Conservation (phyloP, 1,140 invertebrate species). For the Tetragonula clypearis region DNA sequence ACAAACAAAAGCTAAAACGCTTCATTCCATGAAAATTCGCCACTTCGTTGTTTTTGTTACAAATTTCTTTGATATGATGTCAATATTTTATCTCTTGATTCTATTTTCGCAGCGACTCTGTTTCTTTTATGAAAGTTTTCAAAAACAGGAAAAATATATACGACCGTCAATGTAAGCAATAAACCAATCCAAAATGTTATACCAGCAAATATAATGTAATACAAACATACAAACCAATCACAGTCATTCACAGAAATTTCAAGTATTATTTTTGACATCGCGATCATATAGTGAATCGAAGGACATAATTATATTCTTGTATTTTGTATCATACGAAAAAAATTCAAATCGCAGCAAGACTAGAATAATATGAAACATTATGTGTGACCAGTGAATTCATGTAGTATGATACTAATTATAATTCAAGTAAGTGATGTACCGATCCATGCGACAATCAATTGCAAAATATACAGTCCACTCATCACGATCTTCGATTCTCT, state of each 20-base stretch:
- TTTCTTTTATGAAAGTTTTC: background rate
- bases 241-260: slow-evolving; percentile 2
- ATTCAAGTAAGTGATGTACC: too few species aligned
- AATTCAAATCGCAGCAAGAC: background rate
- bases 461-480: too few species aligned
- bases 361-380: background rate
- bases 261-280: background rate
- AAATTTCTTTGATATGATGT: slow-evolving; percentile 8
- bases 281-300: background rate
- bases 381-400: background rate
- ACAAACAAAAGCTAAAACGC: slow-evolving; percentile 23
- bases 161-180: background rate
- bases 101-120: background rate
- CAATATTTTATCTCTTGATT: slow-evolving; percentile 17
- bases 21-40: slow-evolving; percentile 16
- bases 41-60: slow-evolving; percentile 17
- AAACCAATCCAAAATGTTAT: background rate
- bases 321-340: background rate
- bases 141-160: background rate
- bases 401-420: too few species aligned
- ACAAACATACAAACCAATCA: background rate
- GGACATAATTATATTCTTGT: background rate
- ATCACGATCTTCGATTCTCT: too few species aligned
- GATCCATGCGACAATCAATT: too few species aligned
- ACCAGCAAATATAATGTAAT: too few species aligned